Percentiles rank a stretch among this genome's conserved stretches.
phyloP scores from a whole-genome alignment of 2,888 invertebrate species.

The Metopia argyrocephala region DNA sequence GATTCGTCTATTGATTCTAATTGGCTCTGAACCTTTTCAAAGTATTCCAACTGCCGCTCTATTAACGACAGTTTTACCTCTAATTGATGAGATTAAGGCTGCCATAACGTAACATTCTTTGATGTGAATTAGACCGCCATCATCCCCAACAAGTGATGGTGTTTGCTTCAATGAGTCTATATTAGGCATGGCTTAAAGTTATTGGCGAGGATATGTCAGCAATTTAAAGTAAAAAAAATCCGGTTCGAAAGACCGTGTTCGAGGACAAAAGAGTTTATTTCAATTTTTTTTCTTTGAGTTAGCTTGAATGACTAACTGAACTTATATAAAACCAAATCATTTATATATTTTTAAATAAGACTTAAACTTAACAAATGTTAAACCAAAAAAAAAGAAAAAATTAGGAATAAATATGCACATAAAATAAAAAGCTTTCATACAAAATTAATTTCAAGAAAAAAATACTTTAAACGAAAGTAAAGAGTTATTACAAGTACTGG shows the following conservation, averaged over 20 bases:
- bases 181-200: no score
- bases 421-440: no score
- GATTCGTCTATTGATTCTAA: conserved; percentile 16
- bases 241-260: conserved; percentile 30
- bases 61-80: conserved; percentile 16
- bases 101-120: neutral
- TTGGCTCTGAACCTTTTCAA: conserved; percentile 10
- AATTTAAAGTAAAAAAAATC: neutral
- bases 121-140: neutral
- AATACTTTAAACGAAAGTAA: no score
- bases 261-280: neutral
- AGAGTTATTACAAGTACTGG: no score
- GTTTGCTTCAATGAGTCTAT: neutral
- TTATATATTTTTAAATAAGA: no score
- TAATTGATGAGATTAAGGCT: conserved; percentile 9
- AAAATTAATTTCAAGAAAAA: no score
- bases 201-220: neutral
- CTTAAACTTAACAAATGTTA: no score
- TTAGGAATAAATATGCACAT: no score
- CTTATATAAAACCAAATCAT: no score
- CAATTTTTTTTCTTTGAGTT: no score
- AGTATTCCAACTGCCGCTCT: neutral
- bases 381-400: no score
- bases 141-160: neutral
- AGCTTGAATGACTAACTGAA: no score